These are phyloP conservation scores for Vesta saturnalis DNA, from an alignment of 2,888 invertebrate genomes.

Conservation along the genomic window DNA sequence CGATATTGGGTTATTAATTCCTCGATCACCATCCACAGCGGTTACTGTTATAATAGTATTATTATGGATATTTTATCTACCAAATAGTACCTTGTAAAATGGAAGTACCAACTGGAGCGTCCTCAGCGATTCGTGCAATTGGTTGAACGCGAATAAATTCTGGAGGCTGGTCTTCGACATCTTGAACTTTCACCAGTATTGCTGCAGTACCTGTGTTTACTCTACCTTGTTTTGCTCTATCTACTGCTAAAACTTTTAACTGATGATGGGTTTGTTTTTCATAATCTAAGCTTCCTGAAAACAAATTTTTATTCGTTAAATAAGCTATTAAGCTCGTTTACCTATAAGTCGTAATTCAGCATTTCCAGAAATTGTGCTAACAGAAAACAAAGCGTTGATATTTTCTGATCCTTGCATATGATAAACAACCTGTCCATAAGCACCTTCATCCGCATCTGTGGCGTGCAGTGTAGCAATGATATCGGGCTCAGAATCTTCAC, in stretches of 20 bases:
- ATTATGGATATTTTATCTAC: not conserved
- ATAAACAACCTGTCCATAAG: conserved; percentile 92
- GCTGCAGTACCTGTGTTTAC: conserved; percentile 93
- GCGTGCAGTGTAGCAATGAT: conserved; percentile 85
- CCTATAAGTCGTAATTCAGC: conserved; percentile 82
- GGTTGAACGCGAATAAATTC: conserved; percentile 88
- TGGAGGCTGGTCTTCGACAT: conserved; percentile 92
- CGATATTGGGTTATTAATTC: conserved; percentile 86
- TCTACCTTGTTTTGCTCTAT: conserved; percentile 82
- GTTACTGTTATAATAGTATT: conserved; percentile 66
- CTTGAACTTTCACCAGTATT: conserved; percentile 85
- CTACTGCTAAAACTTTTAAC: conserved; percentile 82
- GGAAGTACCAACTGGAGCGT: conserved; percentile 82
- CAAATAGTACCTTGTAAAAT: conserved; percentile 86
- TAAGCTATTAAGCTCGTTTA: conserved; percentile 42
- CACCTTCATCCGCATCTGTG: conserved; percentile 89
- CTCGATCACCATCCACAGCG: conserved; percentile 92
- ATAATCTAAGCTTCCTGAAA: conserved; percentile 73
- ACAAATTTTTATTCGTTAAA: not conserved
- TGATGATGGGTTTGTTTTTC: conserved; percentile 89
- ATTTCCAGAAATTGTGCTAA: conserved; percentile 86
- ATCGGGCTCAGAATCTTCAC: conserved; percentile 81
- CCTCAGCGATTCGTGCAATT: conserved; percentile 88
- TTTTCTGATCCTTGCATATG: conserved; percentile 84
- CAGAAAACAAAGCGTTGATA: conserved; percentile 79